Conservation (phyloP, 2,797 vertebrate species). For the Platalea minor region DNA sequence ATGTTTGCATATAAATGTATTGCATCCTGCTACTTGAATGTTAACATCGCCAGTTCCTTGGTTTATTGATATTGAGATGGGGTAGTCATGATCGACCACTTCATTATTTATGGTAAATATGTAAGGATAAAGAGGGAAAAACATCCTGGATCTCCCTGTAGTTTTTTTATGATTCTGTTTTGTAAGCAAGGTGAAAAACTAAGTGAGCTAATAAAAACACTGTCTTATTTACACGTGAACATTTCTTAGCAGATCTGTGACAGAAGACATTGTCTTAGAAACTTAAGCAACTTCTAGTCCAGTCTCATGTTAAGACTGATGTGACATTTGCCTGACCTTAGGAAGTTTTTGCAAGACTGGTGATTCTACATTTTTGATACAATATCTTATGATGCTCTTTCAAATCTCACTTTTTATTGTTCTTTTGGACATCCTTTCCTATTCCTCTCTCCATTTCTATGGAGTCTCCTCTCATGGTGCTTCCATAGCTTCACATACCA, state of each 20-base stretch:
- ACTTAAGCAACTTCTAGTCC: not conserved
- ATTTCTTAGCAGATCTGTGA: not conserved
- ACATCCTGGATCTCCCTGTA: not conserved
- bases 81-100: not conserved
- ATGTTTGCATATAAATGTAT: not conserved
- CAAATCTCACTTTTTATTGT: not conserved
- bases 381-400: not conserved
- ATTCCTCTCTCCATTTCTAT: not conserved
- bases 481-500: not conserved
- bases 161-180: not conserved
- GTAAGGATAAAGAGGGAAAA: not conserved
- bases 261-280: not conserved
- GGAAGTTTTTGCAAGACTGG: not conserved
- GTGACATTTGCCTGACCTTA: not conserved
- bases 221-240: not conserved
- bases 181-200: not conserved
- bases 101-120: not conserved
- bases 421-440: not conserved
- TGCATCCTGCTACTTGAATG: slow-evolving; percentile 10
- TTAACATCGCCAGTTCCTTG: not conserved
- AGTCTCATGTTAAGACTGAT: not conserved
- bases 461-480: fast-evolving
- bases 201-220: not conserved
- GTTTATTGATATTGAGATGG: not conserved
- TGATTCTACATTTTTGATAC: not conserved